Percentiles rank a stretch among this genome's conserved stretches.
Conservation (phyloP, 2,113 vertebrate species). For the Pachypanchax playfairii region DNA sequence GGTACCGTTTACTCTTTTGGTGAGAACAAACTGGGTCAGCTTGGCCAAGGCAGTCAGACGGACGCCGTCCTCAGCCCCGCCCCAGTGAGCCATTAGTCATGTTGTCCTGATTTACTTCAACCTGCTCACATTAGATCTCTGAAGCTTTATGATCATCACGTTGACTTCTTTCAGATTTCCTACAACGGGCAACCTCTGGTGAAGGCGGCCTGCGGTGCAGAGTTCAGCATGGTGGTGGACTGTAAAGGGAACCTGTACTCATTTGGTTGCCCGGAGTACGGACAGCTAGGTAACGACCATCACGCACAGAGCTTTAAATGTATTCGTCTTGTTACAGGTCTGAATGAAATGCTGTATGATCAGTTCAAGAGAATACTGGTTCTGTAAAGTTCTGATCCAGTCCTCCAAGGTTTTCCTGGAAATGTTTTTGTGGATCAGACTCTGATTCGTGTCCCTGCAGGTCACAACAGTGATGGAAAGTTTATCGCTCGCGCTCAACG, state of each 20-base stretch:
- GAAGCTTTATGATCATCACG: no score
- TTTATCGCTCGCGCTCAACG: slow-evolving; percentile 95
- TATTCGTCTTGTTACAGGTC: background rate
- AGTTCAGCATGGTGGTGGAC: slow-evolving; percentile 98
- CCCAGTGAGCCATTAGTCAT: slow-evolving; percentile 72
- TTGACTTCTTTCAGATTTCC: slow-evolving; percentile 81
- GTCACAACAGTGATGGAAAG: slow-evolving; percentile 96
- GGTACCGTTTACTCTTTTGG: slow-evolving; percentile 91
- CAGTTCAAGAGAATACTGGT: no score
- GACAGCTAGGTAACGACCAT: slow-evolving; percentile 88
- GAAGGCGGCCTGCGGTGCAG: slow-evolving; percentile 93
- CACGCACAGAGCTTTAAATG: background rate
- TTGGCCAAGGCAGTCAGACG: slow-evolving; percentile 94
- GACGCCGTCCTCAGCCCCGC: slow-evolving; percentile 92
- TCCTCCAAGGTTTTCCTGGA: no score
- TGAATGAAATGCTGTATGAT: background rate
- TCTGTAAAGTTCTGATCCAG: no score
- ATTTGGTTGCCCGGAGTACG: slow-evolving; percentile 94
- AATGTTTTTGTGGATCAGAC: no score
- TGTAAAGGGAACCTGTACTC: slow-evolving; percentile 98
- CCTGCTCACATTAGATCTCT: no score
- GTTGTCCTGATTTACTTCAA: no score
- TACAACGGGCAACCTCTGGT: slow-evolving; percentile 97
- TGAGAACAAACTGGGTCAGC: slow-evolving; percentile 96
- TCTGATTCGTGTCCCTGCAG: slow-evolving; percentile 64